Conservation (phyloP, 2,888 invertebrate genomes). For the Oxycera nigricornis region DNA sequence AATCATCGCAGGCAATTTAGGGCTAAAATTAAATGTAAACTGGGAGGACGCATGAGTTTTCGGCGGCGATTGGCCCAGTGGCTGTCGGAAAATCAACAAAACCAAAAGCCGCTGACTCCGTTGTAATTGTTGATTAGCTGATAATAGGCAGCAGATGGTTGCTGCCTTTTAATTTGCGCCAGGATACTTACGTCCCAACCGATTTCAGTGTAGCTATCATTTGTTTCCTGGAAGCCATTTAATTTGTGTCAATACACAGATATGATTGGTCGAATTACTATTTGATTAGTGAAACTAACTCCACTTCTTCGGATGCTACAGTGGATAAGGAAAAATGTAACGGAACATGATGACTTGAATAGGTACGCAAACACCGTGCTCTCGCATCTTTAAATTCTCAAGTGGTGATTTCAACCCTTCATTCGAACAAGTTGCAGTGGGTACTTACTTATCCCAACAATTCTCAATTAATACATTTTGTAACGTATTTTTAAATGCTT, state of each 20-base stretch:
- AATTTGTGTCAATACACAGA: not conserved
- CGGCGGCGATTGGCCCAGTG: not conserved
- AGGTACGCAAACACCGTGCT: too few species aligned
- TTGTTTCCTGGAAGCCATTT: not conserved
- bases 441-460: too few species aligned
- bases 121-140: conserved; percentile 35
- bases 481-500: too few species aligned
- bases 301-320: not conserved
- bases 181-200: not conserved
- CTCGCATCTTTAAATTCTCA: too few species aligned
- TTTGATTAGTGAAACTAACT: not conserved
- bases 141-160: conserved; percentile 41
- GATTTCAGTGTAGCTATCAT: not conserved
- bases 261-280: not conserved
- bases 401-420: too few species aligned
- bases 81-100: conserved; percentile 24
- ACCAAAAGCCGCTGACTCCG: conserved; percentile 5
- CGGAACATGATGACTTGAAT: too few species aligned
- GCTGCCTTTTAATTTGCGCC: conserved; percentile 38
- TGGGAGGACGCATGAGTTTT: conserved; percentile 11
- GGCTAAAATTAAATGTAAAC: conserved; percentile 14
- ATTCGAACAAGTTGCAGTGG: too few species aligned
- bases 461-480: too few species aligned
- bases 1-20: not conserved
- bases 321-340: too few species aligned